These are phyloP conservation scores for Galerucella nymphaeae DNA, from an alignment of 2,888 invertebrate genomes.

Conservation along the genomic window DNA sequence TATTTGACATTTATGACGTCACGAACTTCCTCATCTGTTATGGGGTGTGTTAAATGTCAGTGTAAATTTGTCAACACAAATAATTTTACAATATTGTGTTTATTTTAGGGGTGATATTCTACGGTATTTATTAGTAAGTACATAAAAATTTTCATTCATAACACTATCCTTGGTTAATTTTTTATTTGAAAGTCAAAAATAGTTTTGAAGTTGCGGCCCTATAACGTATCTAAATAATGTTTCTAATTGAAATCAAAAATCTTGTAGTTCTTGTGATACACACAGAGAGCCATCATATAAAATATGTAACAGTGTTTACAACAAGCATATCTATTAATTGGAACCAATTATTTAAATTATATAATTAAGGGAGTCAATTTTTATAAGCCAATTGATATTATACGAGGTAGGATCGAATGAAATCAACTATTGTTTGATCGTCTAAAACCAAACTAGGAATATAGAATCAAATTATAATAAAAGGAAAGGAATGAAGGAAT, in stretches of 20 bases:
- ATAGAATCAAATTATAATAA: no score
- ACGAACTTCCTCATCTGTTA: no score
- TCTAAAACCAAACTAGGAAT: no score
- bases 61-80: conserved; percentile 14
- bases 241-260: neutral
- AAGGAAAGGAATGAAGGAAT: no score
- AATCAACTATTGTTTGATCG: no score
- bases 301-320: neutral
- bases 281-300: neutral
- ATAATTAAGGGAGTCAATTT: conserved; percentile 3
- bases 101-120: conserved; percentile 4
- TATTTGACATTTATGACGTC: no score
- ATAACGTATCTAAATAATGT: neutral
- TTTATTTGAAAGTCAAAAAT: no score
- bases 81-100: neutral
- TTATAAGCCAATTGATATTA: neutral
- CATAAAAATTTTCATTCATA: neutral
- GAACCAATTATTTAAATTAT: conserved; percentile 18
- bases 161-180: no score
- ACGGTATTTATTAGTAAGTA: neutral
- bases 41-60: conserved; percentile 18
- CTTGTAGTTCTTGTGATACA: neutral
- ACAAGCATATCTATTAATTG: conserved; percentile 7
- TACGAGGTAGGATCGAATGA: neutral
- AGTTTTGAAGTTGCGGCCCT: no score